Conservation (phyloP, 2,797 vertebrate species). For the Eleutherodactylus coqui region DNA sequence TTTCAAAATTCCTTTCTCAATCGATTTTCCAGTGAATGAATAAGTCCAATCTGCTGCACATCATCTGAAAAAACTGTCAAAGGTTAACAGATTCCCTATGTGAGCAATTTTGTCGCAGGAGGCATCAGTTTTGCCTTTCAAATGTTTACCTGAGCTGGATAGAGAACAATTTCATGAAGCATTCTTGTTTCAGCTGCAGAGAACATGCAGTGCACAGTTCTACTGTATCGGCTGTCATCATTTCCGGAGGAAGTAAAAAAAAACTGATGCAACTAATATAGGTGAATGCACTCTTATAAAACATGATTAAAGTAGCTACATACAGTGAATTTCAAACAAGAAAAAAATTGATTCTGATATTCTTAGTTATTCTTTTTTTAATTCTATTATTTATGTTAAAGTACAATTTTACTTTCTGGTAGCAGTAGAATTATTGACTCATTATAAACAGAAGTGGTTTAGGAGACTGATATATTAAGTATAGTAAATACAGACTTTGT, state of each 20-base stretch:
- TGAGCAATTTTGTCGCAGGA: not conserved
- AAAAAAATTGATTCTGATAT: no score
- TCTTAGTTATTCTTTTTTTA: no score
- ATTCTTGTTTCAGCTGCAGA: no score
- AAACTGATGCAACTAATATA: not conserved
- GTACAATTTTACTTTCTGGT: not conserved
- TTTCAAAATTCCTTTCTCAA: not conserved
- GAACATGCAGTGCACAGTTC: no score
- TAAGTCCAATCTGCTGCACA: no score
- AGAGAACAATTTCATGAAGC: not conserved
- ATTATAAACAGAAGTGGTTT: not conserved
- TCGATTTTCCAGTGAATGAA: not conserved
- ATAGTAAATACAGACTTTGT: not conserved
- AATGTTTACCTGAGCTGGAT: not conserved
- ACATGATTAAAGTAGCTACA: no score
- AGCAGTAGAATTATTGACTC: no score
- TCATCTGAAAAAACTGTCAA: no score
- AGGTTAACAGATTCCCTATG: not conserved
- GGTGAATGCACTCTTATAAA: not conserved
- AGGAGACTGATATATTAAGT: not conserved
- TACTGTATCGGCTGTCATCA: not conserved
- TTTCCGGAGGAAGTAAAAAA: not conserved
- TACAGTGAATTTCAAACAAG: no score
- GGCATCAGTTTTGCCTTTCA: not conserved
- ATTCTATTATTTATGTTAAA: not conserved